Conservation (phyloP, 2,797 vertebrate species). For the Mus minutoides region DNA sequence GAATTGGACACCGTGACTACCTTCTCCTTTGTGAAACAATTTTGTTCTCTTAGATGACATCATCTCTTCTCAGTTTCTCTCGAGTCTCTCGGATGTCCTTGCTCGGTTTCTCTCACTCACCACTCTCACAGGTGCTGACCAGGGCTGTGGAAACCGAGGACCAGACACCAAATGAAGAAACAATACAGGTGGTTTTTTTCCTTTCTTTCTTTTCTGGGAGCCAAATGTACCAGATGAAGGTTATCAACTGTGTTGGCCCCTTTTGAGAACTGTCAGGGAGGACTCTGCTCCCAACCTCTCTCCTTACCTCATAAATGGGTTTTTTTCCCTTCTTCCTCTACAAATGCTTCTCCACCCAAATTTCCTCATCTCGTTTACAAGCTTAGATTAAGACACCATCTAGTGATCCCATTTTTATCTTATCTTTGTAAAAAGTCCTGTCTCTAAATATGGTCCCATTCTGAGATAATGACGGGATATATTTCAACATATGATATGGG, state of each 20-base stretch:
- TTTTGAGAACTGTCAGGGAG: background rate
- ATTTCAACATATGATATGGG: background rate
- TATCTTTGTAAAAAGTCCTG: background rate
- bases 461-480: background rate
- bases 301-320: background rate
- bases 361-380: background rate
- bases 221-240: background rate
- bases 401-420: background rate
- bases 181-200: background rate
- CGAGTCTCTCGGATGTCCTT: background rate
- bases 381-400: background rate
- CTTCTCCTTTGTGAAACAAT: constrained; percentile 26
- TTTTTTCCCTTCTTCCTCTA: background rate
- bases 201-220: background rate
- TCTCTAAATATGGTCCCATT: background rate
- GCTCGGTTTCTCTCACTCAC: constrained; percentile 36
- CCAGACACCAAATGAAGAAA: background rate
- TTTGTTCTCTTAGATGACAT: constrained; percentile 50
- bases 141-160: background rate
- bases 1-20: constrained; percentile 46
- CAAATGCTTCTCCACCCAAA: background rate
- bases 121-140: background rate
- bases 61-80: background rate
- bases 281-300: background rate
- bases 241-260: background rate